These are phyloP conservation scores for Acronicta psi DNA, from an alignment of 2,888 invertebrate species.

Conservation along the genomic window DNA sequence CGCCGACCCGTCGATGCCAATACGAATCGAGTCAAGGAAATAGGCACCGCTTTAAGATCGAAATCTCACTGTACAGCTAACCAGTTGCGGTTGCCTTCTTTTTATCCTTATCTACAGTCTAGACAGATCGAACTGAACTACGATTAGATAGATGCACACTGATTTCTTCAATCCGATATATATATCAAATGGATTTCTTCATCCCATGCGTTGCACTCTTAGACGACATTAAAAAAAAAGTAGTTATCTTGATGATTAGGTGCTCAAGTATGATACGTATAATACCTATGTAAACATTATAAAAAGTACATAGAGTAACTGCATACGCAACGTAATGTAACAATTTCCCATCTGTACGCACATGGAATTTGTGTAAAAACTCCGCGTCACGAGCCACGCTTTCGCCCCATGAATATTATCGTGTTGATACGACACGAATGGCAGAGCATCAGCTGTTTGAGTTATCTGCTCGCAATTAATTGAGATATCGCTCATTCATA, in stretches of 20 bases:
- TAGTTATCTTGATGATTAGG: conserved; percentile 7
- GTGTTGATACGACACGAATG: conserved; percentile 76
- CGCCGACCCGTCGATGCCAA: conserved; percentile 74
- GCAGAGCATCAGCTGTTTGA: conserved; percentile 83
- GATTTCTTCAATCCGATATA: conserved; percentile 51
- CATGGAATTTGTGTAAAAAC: conserved; percentile 59
- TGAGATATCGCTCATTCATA: conserved; percentile 77
- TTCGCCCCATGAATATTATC: conserved; percentile 78
- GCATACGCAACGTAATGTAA: conserved; percentile 43
- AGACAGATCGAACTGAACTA: conserved; percentile 55
- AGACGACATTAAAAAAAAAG: conserved; percentile 1
- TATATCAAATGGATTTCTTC: conserved; percentile 33
- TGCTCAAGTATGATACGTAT: conserved; percentile 19
- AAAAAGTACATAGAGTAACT: conserved; percentile 28
- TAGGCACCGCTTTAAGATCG: conserved; percentile 64
- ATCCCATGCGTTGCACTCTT: conserved; percentile 1
- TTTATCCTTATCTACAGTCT: conserved; percentile 67
- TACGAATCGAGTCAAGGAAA: conserved; percentile 82
- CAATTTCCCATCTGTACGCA: conserved; percentile 41
- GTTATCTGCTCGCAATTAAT: conserved; percentile 75
- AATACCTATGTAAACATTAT: conserved; percentile 25
- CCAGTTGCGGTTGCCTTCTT: conserved; percentile 71
- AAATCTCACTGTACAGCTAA: conserved; percentile 74
- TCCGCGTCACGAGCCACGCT: conserved; percentile 70
- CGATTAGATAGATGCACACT: conserved; percentile 53